Evolutionary conservation across 2,888 invertebrate genomes (phyloP).

Genomic region (Drosophila nigritarsus): DNA sequence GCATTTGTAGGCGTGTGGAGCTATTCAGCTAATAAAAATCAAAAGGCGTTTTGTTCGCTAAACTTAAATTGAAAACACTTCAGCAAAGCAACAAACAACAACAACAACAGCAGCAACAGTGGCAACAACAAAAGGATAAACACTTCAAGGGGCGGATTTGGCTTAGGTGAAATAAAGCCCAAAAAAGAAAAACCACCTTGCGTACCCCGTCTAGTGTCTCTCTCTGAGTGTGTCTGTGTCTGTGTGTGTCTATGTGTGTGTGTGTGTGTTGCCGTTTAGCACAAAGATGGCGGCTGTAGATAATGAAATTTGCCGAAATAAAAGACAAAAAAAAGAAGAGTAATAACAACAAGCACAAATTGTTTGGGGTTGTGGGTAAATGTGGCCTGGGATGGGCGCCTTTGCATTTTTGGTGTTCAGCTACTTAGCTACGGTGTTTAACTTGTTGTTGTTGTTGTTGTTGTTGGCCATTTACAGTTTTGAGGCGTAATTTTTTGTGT

Average conservation of each 20-base stretch:
- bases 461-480: conserved; percentile 76
- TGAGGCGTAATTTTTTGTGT: conserved; percentile 70
- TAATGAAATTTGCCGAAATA: conserved; percentile 74
- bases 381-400: conserved; percentile 13
- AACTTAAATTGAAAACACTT: conserved; percentile 85
- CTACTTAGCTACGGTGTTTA: not conserved
- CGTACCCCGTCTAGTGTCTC: not conserved
- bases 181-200: conserved; percentile 23
- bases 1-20: conserved; percentile 40
- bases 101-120: conserved; percentile 34
- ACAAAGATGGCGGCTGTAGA: conserved; percentile 79
- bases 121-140: conserved; percentile 70
- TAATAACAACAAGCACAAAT: conserved; percentile 1
- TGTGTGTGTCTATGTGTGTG: conserved; percentile 15
- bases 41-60: conserved; percentile 83
- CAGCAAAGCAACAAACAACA: conserved; percentile 44
- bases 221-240: not conserved
- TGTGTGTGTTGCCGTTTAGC: conserved; percentile 68
- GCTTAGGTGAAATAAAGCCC: conserved; percentile 67
- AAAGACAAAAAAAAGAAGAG: conserved; percentile 39
- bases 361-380: not conserved
- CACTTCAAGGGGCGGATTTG: conserved; percentile 82
- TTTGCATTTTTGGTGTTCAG: conserved; percentile 25
- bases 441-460: conserved; percentile 16
- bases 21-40: conserved; percentile 76